These are phyloP conservation scores for Cherax destructor DNA, from an alignment of 1,140 invertebrate genomes.

Conservation along the genomic window DNA sequence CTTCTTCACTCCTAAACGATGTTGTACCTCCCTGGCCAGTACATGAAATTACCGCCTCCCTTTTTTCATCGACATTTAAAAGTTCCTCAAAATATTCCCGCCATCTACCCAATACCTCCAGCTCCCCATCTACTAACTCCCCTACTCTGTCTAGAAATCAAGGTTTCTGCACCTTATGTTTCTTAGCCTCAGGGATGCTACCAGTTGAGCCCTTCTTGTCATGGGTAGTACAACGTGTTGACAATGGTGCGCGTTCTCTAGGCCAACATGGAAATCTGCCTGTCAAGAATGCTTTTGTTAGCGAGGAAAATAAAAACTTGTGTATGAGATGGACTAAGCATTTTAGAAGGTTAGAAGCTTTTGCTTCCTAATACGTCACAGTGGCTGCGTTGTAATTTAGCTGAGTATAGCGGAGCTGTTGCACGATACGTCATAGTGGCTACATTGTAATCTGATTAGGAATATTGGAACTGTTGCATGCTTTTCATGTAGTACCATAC, in stretches of 20 bases:
- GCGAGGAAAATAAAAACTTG: conserved; percentile 49
- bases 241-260: conserved; percentile 9
- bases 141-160: neutral
- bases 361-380: neutral
- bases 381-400: neutral
- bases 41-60: too few species aligned
- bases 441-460: too few species aligned
- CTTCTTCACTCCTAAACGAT: too few species aligned
- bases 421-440: neutral
- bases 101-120: too few species aligned
- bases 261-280: conserved; percentile 31
- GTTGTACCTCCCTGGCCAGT: too few species aligned
- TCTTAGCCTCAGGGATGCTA: conserved; percentile 50
- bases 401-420: neutral
- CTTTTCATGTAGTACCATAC: neutral
- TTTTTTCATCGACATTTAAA: too few species aligned
- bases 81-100: too few species aligned
- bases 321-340: conserved; percentile 57
- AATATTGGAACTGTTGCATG: neutral
- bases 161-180: neutral
- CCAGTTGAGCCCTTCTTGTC: conserved; percentile 63
- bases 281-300: conserved; percentile 60
- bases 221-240: conserved; percentile 61
- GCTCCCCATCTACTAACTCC: too few species aligned
- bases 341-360: conserved; percentile 59